Evolutionary conservation across 2,797 vertebrate genomes (phyloP).

Genomic region (Hybognathus amarus): DNA sequence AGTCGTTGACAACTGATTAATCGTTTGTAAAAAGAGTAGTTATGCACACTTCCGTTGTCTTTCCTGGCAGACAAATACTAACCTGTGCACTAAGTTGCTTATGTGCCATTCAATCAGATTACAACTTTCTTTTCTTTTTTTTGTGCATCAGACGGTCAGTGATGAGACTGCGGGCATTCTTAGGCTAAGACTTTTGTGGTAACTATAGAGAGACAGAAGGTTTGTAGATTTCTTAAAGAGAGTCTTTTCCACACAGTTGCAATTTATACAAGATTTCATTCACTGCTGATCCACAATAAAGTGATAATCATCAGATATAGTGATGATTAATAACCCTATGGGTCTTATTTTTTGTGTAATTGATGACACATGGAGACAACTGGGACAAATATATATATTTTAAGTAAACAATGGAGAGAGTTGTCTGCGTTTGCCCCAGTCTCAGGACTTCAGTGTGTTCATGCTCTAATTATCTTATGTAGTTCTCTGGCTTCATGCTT

Average conservation of each 20-base stretch:
- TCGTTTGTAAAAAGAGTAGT: not conserved
- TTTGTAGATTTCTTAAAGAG: not conserved
- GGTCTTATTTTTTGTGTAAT: not conserved
- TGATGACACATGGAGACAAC: constrained; percentile 19
- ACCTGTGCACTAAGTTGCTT: not conserved
- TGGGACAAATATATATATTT: too few species aligned
- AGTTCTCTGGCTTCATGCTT: constrained; percentile 54
- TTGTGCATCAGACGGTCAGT: not conserved
- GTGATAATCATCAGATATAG: not conserved
- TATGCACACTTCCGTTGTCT: not conserved
- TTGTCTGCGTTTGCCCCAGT: not conserved
- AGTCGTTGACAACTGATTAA: constrained; percentile 1
- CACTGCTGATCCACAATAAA: not conserved
- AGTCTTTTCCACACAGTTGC: not conserved
- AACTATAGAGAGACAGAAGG: not conserved
- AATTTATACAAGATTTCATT: not conserved
- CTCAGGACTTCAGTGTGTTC: constrained; percentile 24
- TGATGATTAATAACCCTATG: not conserved
- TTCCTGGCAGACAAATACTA: not conserved
- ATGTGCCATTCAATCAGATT: not conserved
- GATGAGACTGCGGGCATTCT: not conserved
- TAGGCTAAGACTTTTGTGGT: not conserved
- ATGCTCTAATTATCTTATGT: constrained; percentile 55
- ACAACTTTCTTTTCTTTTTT: not conserved
- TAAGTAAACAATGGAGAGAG: too few species aligned